Evolutionary conservation across 92 coral and sea anemone species (phyloP).

Genomic region (Epizoanthus illoricatus): DNA sequence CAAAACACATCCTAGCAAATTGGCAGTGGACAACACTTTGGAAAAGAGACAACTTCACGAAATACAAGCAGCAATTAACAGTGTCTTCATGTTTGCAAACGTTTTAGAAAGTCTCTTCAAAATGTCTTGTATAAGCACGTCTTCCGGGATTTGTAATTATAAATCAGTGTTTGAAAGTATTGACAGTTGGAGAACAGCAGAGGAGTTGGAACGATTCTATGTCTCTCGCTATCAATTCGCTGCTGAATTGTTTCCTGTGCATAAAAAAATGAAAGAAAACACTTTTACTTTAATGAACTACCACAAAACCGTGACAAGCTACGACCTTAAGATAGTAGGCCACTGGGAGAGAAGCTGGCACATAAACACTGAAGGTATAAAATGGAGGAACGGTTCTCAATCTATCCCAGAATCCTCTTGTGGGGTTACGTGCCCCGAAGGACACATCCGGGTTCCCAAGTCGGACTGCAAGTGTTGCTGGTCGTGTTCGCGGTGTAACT

Average conservation of each 20-base stretch:
- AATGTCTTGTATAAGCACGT: constrained; percentile 30
- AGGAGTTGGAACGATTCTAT: constrained; percentile 39
- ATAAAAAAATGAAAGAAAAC: constrained; percentile 57
- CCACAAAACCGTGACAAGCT: constrained; percentile 37
- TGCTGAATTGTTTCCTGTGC: constrained; percentile 36
- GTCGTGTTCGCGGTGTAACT: constrained; percentile 73
- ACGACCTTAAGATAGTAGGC: constrained; percentile 53
- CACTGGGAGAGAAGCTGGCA: constrained; percentile 82
- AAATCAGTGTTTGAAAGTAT: background rate
- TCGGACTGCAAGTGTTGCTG: constrained; percentile 74
- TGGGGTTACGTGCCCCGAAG: constrained; percentile 61
- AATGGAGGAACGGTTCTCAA: constrained; percentile 48
- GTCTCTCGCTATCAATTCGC: constrained; percentile 13
- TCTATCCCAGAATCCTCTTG: constrained; percentile 67
- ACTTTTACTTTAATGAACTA: constrained; percentile 62
- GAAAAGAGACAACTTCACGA: constrained; percentile 26
- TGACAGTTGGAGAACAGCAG: constrained; percentile 20
- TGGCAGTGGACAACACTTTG: background rate
- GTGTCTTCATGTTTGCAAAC: constrained; percentile 56
- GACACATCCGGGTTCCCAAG: constrained; percentile 68
- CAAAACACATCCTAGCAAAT: background rate
- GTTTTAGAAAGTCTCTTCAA: constrained; percentile 48
- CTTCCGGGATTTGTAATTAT: constrained; percentile 44
- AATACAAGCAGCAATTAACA: constrained; percentile 65
- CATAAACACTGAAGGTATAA: constrained; percentile 54